Evolutionary conservation across 2,888 invertebrate genomes (phyloP).

Genomic region (Nipponacmea schrenckii): DNA sequence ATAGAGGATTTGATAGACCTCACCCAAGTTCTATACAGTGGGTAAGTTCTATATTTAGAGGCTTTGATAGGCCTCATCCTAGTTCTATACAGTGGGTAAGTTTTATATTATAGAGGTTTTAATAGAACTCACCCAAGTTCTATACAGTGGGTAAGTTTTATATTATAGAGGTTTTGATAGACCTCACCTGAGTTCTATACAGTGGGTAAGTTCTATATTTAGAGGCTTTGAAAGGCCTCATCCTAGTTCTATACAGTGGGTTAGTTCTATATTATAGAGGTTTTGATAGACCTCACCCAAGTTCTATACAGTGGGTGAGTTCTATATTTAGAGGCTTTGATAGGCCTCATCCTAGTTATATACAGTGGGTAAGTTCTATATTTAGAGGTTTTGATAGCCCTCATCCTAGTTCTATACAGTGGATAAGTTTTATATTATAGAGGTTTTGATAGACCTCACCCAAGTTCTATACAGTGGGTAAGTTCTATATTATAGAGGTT

Average conservation of each 20-base stretch:
- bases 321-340: conserved; percentile 29
- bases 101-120: conserved; percentile 30
- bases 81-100: too few relatives aligned
- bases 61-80: not conserved
- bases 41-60: not conserved
- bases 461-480: too few relatives aligned
- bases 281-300: conserved; percentile 32
- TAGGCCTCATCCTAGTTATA: conserved; percentile 13
- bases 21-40: conserved; percentile 12
- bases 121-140: conserved; percentile 27
- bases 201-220: conserved; percentile 5
- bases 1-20: conserved; percentile 21
- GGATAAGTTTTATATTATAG: not conserved
- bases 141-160: conserved; percentile 18
- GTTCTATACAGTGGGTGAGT: conserved; percentile 19
- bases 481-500: conserved; percentile 28
- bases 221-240: not conserved
- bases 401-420: too few relatives aligned
- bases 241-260: too few relatives aligned
- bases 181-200: conserved; percentile 12
- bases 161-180: conserved; percentile 30
- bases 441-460: not conserved
- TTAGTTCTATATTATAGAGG: conserved; percentile 21
- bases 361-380: conserved; percentile 11
- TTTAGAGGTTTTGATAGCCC: not conserved